Conservation (phyloP, 2,113 vertebrate genomes). For the Ondatra zibethicus region DNA sequence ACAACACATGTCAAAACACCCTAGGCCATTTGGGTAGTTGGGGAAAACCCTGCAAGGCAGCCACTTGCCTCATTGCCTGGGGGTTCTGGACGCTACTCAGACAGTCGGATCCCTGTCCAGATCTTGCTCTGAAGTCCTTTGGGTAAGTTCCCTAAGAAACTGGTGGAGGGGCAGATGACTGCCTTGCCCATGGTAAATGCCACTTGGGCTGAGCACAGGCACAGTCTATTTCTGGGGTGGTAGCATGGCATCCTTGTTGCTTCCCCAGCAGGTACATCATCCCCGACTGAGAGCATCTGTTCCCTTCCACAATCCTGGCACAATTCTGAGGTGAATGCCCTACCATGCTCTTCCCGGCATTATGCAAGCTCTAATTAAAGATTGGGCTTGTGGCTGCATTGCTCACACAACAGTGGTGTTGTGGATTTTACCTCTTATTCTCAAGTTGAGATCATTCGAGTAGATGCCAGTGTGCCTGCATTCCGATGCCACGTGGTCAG, state of each 20-base stretch:
- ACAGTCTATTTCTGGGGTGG: neutral
- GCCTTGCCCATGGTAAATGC: neutral
- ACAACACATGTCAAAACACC: constrained; percentile 64
- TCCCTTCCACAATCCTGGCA: neutral
- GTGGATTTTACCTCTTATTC: neutral
- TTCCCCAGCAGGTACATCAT: neutral
- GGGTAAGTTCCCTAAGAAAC: neutral
- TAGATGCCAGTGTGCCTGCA: neutral
- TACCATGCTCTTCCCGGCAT: neutral
- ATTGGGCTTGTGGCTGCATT: neutral
- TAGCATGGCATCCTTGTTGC: neutral
- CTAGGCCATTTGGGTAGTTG: constrained; percentile 4
- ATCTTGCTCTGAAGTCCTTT: constrained; percentile 22
- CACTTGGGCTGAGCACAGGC: neutral
- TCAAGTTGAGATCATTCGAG: neutral
- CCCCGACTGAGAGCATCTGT: neutral
- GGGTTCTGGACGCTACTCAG: neutral
- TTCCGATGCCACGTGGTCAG: neutral
- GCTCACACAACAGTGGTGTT: neutral
- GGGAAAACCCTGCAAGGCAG: constrained; percentile 6
- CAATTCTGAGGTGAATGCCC: neutral
- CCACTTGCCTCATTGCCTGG: rapidly evolving
- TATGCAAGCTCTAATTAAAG: neutral
- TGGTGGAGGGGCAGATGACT: neutral
- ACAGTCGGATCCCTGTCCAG: neutral